Evolutionary conservation across 2,888 invertebrate genomes (phyloP).

Genomic region (Limenitis camilla): DNA sequence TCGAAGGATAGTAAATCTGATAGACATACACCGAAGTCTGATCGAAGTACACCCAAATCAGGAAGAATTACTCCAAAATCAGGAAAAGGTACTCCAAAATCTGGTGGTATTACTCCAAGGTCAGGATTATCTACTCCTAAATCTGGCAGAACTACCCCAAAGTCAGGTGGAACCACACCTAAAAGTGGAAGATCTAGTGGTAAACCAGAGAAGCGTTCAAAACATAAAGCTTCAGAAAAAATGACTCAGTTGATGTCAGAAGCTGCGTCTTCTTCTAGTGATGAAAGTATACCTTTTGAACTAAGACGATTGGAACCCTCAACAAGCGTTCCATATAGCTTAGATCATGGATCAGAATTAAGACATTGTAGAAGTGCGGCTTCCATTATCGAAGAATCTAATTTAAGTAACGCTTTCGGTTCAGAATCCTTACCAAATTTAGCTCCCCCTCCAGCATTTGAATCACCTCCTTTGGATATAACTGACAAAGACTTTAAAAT

Average conservation of each 20-base stretch:
- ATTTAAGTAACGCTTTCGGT: conserved; percentile 67
- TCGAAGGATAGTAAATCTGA: conserved; percentile 70
- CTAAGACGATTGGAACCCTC: conserved; percentile 73
- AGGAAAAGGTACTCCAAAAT: conserved; percentile 62
- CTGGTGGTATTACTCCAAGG: conserved; percentile 59
- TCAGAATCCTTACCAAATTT: conserved; percentile 84
- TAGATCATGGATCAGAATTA: conserved; percentile 69
- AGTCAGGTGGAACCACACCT: conserved; percentile 67
- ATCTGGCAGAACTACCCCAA: conserved; percentile 60
- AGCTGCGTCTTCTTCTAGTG: conserved; percentile 76
- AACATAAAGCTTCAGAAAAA: conserved; percentile 69
- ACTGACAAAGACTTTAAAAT: conserved; percentile 70
- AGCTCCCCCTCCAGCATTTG: conserved; percentile 77
- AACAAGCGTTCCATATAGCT: conserved; percentile 78
- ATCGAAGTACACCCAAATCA: conserved; percentile 65
- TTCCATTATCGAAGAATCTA: conserved; percentile 73
- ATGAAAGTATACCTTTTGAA: conserved; percentile 71
- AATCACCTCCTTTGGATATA: conserved; percentile 70
- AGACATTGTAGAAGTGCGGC: conserved; percentile 75
- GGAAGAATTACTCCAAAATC: conserved; percentile 62
- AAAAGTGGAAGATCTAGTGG: conserved; percentile 74
- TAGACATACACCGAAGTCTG: conserved; percentile 63
- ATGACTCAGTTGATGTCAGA: conserved; percentile 72
- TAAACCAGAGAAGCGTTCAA: conserved; percentile 62
- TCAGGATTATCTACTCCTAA: conserved; percentile 65